Conservation (phyloP, 1,140 invertebrate genomes). For the Drosophila quadrilineata region DNA sequence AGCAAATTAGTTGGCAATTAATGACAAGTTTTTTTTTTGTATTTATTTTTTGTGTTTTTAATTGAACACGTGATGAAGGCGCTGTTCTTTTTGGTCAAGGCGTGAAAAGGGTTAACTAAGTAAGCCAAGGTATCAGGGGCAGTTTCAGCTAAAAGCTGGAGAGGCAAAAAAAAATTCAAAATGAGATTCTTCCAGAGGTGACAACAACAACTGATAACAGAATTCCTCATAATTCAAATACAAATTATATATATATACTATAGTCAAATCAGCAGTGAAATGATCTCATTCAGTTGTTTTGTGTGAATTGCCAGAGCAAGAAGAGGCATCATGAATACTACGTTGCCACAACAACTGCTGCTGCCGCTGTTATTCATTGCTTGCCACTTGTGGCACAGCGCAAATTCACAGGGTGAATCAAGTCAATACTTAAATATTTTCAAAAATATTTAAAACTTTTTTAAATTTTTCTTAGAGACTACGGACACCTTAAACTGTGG, state of each 20-base stretch:
- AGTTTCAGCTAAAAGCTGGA: background rate
- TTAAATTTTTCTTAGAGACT: background rate
- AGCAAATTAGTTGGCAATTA: conserved; percentile 72
- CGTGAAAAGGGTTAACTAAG: conserved; percentile 19
- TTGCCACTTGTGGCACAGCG: background rate
- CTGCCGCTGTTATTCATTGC: background rate
- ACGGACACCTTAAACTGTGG: conserved; percentile 7
- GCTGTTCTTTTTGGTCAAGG: background rate
- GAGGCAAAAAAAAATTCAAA: background rate
- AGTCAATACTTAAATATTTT: background rate
- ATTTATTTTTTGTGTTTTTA: too few relatives aligned
- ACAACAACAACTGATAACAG: conserved; percentile 14
- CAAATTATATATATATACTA: background rate
- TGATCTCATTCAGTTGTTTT: conserved; percentile 19
- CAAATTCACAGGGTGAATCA: conserved; percentile 8
- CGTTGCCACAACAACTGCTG: background rate
- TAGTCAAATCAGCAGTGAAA: background rate
- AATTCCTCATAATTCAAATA: background rate
- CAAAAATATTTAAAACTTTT: background rate
- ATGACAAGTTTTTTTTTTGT: conserved; percentile 52
- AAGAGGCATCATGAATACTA: conserved; percentile 6
- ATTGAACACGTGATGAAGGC: conserved; percentile 55
- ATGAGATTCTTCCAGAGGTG: background rate
- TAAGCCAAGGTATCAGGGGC: background rate
- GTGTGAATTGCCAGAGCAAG: background rate